These are phyloP conservation scores for Pandion haliaetus DNA, from an alignment of 2,113 vertebrate genomes.

Conservation along the genomic window DNA sequence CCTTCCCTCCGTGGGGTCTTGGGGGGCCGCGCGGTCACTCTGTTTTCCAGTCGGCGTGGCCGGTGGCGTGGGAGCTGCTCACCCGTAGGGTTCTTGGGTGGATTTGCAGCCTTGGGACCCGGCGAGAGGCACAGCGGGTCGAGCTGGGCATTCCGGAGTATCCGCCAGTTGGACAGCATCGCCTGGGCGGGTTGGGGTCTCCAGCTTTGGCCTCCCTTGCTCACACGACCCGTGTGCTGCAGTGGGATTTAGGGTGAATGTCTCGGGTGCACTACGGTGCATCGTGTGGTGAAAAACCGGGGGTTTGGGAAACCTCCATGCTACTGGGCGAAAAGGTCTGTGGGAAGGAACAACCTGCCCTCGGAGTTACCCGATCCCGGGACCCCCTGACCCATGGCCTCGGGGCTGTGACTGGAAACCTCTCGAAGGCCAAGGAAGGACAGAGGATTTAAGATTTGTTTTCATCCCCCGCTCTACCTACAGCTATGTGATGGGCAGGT, in stretches of 20 bases:
- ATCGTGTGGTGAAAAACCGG: fast-evolving
- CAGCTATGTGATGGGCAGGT: not conserved
- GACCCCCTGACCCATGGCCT: not conserved
- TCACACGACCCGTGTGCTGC: fast-evolving
- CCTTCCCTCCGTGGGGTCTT: not conserved
- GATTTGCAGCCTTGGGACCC: not conserved
- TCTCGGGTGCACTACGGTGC: fast-evolving
- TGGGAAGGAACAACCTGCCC: not conserved
- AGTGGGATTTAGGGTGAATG: fast-evolving
- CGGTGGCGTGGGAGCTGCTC: fast-evolving
- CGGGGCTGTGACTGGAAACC: not conserved
- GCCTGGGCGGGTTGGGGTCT: fast-evolving
- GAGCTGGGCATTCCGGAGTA: fast-evolving
- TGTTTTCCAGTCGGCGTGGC: not conserved
- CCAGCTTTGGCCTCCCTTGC: not conserved
- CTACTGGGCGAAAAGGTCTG: fast-evolving
- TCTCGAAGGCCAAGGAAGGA: not conserved
- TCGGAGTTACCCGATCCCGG: not conserved
- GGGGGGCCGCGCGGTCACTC: fast-evolving
- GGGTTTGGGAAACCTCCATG: fast-evolving
- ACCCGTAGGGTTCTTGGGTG: fast-evolving
- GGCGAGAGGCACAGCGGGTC: fast-evolving
- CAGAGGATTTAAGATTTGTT: not conserved
- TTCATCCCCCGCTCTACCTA: not conserved
- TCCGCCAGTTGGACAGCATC: fast-evolving